Conservation (phyloP, 2,113 vertebrate genomes). For the Parus major region DNA sequence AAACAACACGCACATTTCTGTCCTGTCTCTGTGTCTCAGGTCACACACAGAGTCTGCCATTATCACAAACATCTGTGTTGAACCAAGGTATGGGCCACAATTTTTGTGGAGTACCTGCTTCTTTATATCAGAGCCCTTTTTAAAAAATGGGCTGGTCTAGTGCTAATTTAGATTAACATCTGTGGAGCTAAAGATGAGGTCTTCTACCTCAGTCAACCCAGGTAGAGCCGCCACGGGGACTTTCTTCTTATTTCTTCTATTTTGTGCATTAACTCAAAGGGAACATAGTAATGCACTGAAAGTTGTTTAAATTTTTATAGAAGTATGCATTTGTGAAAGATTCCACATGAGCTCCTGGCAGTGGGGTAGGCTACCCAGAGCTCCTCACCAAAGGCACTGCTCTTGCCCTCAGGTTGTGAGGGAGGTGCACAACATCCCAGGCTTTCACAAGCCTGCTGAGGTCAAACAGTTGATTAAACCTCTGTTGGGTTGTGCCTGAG, state of each 20-base stretch:
- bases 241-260: not conserved
- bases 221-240: fast-evolving
- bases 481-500: not conserved
- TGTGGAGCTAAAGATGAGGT: not conserved
- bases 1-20: not conserved
- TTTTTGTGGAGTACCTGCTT: not conserved
- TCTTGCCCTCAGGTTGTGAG: not conserved
- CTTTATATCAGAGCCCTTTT: not conserved
- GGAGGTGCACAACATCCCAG: not conserved
- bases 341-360: fast-evolving
- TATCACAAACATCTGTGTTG: not conserved
- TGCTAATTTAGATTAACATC: not conserved
- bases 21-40: not conserved
- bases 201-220: not conserved
- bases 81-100: fast-evolving
- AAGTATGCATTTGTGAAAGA: not conserved
- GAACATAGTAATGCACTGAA: not conserved
- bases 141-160: not conserved
- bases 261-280: not conserved
- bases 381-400: not conserved
- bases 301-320: not conserved
- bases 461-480: not conserved
- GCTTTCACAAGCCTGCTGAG: not conserved
- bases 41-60: not conserved
- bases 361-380: not conserved